Evolutionary conservation across 92 coral and sea anemone genomes (phyloP).

Genomic region (Plumapathes pennacea): DNA sequence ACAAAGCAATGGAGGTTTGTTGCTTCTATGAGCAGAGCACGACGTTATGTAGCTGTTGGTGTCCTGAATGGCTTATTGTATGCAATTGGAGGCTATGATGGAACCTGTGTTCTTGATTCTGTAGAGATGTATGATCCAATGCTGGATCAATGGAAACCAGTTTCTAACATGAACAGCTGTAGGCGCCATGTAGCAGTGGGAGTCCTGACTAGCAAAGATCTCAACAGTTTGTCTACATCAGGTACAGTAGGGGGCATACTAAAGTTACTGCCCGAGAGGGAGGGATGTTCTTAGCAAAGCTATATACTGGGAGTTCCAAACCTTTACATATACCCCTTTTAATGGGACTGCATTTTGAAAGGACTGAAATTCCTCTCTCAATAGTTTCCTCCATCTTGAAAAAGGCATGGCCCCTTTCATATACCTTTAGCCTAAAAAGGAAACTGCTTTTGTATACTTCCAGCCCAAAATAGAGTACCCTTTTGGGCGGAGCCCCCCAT

Average conservation of each 20-base stretch:
- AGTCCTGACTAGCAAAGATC: constrained; percentile 39
- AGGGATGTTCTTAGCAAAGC: no score
- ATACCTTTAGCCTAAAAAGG: no score
- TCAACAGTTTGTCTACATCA: constrained; percentile 19
- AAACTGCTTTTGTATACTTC: no score
- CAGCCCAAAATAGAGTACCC: no score
- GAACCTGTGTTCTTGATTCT: constrained; percentile 65
- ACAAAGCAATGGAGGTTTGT: constrained; percentile 83
- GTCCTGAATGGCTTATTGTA: constrained; percentile 60
- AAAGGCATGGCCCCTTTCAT: no score
- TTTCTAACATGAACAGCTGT: constrained; percentile 56
- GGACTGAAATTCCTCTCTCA: no score
- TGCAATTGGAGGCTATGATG: constrained; percentile 92
- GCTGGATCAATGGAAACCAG: constrained; percentile 73
- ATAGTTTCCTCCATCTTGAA: no score
- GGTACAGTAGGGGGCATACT: constrained; percentile 19
- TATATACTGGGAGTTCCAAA: no score
- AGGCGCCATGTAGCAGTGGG: constrained; percentile 85
- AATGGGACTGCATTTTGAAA: no score
- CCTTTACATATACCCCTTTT: no score
- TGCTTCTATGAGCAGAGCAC: constrained; percentile 77
- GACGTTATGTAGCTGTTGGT: constrained; percentile 83
- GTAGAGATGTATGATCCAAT: constrained; percentile 82
- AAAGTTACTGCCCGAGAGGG: no score
- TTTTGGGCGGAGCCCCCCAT: no score